Base-by-base conservation (phyloP, 1,140 invertebrate genomes). In the Ruditapes philippinarum region DNA sequence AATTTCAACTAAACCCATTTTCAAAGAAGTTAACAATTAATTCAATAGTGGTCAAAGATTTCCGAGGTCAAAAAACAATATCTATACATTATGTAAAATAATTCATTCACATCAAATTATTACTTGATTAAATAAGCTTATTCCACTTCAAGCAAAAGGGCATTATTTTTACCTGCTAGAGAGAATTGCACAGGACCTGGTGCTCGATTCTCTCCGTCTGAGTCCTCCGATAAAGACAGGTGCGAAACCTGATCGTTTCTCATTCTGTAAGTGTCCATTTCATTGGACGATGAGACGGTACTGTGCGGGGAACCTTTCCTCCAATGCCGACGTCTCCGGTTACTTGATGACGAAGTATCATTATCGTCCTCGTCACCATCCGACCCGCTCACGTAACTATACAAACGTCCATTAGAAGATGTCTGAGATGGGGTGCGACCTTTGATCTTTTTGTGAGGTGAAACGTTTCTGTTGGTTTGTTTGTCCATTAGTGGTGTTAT, bases 351-450 rank as follows among this genome's bases (percentile, higher is more conserved):
- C 0, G 90, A 89, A 17, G 82, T 73, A 38, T 90, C 80, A 38
- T 88, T 78, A 33, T 90, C 83, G 9, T 95, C 94, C 40, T 83
- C 85, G 42, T 95, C 94, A 11, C 93, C 94, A 78, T 95, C 94
- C 0, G 94, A 95, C 17, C 91, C 93, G 88, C 91, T 93, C 51
- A 92, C 89, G 89, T 95, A 95, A 86, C 92, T 93, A 70, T 88
- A 88, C 28, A 88, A 70, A 68, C 85, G 85, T 54, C 85, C 85
- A 49, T 88, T 45, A n/a, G 85, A 88, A 9, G 85, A 88, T 28
- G 85, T 60, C 1, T 38, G 62, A 19, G 85, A 88, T 45, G 57
- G 54, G 0, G 85, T 80, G 0, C 85, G 85, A 68, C 57, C 85
- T 68, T 79, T 79, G 74, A 79, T 42, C 57, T 80, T 88, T 65